A percentile compares a stretch with the other conserved stretches of the same genome.
phyloP scores from a whole-genome alignment of 2,888 invertebrate genomes.

The Sisyra nigra region DNA sequence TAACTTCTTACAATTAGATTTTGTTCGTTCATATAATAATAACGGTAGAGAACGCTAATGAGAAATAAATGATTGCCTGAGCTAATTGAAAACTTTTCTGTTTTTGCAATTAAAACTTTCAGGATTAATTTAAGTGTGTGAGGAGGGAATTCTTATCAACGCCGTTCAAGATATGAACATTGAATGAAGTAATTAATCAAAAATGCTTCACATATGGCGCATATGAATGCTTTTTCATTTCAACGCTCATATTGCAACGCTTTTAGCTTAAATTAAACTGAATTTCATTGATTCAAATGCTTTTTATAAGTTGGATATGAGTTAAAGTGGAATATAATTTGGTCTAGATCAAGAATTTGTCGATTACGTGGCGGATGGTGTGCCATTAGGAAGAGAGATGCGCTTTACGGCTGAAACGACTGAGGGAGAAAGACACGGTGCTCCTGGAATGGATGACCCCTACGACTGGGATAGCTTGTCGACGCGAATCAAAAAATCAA shows the following conservation, averaged over 20 bases:
- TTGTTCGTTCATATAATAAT: no score
- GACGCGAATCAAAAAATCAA: conserved; percentile 46
- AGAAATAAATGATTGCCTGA: no score
- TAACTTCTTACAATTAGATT: no score
- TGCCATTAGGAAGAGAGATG: conserved; percentile 65
- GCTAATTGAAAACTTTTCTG: no score
- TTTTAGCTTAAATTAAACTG: neutral
- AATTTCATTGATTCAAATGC: neutral
- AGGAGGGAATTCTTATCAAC: no score
- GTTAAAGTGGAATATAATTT: conserved; percentile 34
- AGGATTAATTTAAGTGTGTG: no score
- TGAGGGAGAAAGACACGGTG: conserved; percentile 57
- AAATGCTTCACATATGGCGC: neutral
- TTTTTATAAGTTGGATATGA: conserved; percentile 38
- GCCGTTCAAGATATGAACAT: no score
- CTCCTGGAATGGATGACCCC: conserved; percentile 45
- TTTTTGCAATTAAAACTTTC: no score
- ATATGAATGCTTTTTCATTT: no score
- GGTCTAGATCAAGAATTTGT: conserved; percentile 62
- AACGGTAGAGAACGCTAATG: no score
- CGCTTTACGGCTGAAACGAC: conserved; percentile 67
- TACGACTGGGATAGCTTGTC: conserved; percentile 66
- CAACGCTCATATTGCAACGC: no score
- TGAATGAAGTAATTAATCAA: no score
- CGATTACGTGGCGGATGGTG: conserved; percentile 68